phyloP scores from a whole-genome alignment of 2,888 invertebrate genomes.

The Drosophila pullipes region DNA sequence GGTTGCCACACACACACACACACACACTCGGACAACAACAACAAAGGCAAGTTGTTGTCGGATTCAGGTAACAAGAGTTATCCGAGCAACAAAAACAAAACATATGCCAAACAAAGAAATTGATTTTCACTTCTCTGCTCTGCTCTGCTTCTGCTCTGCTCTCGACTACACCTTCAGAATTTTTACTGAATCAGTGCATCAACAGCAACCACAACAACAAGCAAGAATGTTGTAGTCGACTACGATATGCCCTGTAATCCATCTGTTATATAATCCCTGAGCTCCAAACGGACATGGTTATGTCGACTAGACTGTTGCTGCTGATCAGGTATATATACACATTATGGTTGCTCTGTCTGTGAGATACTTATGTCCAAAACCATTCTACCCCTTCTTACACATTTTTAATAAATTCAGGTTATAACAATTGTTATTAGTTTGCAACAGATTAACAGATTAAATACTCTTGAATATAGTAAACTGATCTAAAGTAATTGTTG shows the following conservation, averaged over 20 bases:
- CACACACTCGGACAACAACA: slow-evolving; percentile 25
- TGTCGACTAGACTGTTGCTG: too few species aligned
- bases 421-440: neutral
- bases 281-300: too few species aligned
- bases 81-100: slow-evolving; percentile 37
- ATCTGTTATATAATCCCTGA: too few species aligned
- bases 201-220: slow-evolving; percentile 14
- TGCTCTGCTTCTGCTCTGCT: slow-evolving; percentile 38
- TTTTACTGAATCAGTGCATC: slow-evolving; percentile 73
- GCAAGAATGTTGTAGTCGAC: neutral
- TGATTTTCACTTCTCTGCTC: slow-evolving; percentile 70
- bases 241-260: neutral
- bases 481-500: neutral
- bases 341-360: neutral
- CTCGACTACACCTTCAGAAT: slow-evolving; percentile 57
- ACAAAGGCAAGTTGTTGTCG: slow-evolving; percentile 24
- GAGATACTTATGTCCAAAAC: neutral
- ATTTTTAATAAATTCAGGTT: neutral
- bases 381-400: neutral
- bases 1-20: slow-evolving; percentile 51
- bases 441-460: neutral
- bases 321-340: too few species aligned
- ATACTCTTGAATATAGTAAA: neutral
- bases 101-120: slow-evolving; percentile 70
- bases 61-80: slow-evolving; percentile 53